phyloP scores from a whole-genome alignment of 2,113 vertebrate genomes.

The Agapornis roseicollis region DNA sequence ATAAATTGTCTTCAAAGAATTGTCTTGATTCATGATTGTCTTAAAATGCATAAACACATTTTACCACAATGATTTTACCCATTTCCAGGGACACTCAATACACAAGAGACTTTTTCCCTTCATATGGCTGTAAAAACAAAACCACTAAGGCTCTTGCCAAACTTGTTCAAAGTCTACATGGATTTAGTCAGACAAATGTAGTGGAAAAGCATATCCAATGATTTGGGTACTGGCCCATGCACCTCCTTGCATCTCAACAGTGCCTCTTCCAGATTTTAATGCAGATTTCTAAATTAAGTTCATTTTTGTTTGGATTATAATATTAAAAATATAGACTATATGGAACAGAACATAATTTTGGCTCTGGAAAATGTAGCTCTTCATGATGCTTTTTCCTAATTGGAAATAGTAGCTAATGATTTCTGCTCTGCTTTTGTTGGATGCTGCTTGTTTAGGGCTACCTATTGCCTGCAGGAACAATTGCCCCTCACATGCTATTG shows the following conservation, averaged over 20 bases:
- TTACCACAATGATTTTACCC: conserved; percentile 48
- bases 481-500: neutral
- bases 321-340: neutral
- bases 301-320: neutral
- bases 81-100: neutral
- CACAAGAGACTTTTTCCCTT: conserved; percentile 22
- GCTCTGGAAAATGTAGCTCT: neutral
- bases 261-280: neutral
- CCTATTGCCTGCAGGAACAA: conserved; percentile 2
- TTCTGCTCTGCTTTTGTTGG: conserved; percentile 23
- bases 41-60: conserved; percentile 57
- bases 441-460: conserved; percentile 1
- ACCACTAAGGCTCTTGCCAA: neutral
- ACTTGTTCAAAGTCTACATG: neutral
- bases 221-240: neutral
- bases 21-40: conserved; percentile 44
- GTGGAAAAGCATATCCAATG: conserved; percentile 37
- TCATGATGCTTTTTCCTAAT: neutral
- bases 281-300: neutral
- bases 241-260: neutral
- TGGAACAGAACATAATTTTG: neutral
- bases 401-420: neutral
- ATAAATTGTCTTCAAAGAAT: conserved; percentile 62
- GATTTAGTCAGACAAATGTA: neutral
- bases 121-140: conserved; percentile 13